Base-by-base conservation (phyloP, 92 coral and sea anemone genomes). In the Parazoanthus atlanticus region DNA sequence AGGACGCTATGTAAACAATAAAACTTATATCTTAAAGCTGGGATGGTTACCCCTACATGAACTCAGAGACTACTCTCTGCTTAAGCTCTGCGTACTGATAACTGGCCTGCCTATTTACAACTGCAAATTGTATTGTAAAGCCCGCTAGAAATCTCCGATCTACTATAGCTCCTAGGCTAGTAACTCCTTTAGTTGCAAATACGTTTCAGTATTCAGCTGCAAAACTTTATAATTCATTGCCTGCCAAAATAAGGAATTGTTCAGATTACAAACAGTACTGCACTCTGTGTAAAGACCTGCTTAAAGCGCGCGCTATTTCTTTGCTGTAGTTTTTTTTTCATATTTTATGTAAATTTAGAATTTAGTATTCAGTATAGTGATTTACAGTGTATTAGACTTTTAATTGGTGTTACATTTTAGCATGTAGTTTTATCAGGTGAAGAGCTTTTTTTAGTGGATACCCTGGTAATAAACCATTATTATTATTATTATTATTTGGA, bases 1-100 rank as follows among this genome's bases (percentile, higher is more conserved):
- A 17, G 93, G 93, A 25, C 41, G 86, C 70, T 91, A 75, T 73
- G 89, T 84, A 23, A 54, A 66, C 38, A 32, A 81, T 9, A 85
- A 61, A 49, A 71, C 75, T 25, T n/a, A 82, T 82, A n/a, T 36
- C 38, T 2, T 88, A 43, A 91, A 88, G 56, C 91, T 91, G 40
- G 85, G 85, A 70, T 91, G 91, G 81, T 72, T 91, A 19, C 71
- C 71, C 71, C 71, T 16, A 65, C 71, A 65, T 65, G 5, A 65
- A 65, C 71, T 65, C 71, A 65, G 71, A 65, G 71, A 65, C 71
- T 65, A 65, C 71, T 65, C 71, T 65, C 10, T 65, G 71, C 29
- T 65, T 65, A 19, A 65, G 71, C 71, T 65, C 71, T 65, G 71
- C 71, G 71, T 65, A 65, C 71, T 65, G 71, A 65, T 9, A 65